Conservation (phyloP, 37 sponge, comb jelly and placozoan genomes). For the Tethya wilhelma region DNA sequence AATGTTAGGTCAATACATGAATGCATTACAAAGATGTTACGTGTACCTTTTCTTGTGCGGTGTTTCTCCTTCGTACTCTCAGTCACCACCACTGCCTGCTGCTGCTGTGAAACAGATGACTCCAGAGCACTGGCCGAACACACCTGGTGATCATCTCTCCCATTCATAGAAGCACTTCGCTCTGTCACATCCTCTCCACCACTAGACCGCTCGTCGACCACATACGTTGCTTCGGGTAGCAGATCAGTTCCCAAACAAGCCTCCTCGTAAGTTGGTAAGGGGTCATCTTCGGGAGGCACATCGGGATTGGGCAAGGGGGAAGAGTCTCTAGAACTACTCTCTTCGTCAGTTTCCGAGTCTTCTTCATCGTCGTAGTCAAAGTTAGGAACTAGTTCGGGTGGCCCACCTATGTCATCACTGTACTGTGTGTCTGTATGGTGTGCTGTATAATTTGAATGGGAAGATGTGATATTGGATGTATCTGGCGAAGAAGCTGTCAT, state of each 20-base stretch:
- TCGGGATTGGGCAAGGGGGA: not conserved
- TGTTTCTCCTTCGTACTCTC: too few relatives aligned
- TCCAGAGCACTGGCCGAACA: too few relatives aligned
- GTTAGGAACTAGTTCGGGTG: conserved; percentile 20
- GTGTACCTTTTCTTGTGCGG: too few relatives aligned
- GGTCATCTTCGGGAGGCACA: conserved; percentile 6
- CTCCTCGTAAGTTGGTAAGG: conserved; percentile 20
- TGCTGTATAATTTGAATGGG: not conserved
- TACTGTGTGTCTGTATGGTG: not conserved
- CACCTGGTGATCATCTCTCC: too few relatives aligned
- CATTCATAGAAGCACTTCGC: too few relatives aligned
- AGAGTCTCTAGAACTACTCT: not conserved
- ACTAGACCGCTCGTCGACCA: not conserved
- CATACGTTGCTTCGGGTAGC: not conserved
- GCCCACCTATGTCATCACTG: conserved; percentile 46
- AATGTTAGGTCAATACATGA: too few relatives aligned
- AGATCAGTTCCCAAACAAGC: not conserved
- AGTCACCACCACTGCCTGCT: too few relatives aligned
- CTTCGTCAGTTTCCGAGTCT: not conserved
- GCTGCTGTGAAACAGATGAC: too few relatives aligned
- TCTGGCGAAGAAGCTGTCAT: not conserved
- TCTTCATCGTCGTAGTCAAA: not conserved
- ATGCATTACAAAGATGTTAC: too few relatives aligned
- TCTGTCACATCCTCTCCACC: too few relatives aligned
- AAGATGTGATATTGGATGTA: too few relatives aligned